Percentiles rank a stretch among this genome's conserved stretches.
Evolutionary conservation across 2,113 vertebrate genomes (phyloP).

Genomic region (Lonchura striata): DNA sequence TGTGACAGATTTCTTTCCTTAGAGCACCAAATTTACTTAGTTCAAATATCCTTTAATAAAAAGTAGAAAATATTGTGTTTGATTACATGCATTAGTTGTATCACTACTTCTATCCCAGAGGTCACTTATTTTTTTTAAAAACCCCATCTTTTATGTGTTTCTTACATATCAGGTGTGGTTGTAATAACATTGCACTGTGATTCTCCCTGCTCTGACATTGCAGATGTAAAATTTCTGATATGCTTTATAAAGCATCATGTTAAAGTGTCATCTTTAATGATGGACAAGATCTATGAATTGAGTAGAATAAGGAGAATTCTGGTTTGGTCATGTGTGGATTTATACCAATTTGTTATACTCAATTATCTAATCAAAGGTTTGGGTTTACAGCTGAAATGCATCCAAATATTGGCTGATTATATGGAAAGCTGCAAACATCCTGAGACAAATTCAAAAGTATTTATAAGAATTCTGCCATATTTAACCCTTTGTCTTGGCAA

Average conservation of each 20-base stretch:
- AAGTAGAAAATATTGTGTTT: not conserved
- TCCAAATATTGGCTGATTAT: not conserved
- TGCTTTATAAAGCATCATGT: not conserved
- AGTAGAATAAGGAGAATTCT: not conserved
- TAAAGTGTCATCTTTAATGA: not conserved
- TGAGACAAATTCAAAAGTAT: not conserved
- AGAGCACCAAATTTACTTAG: not conserved
- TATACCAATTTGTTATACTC: not conserved
- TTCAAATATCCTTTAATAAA: not conserved
- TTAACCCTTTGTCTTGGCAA: not conserved
- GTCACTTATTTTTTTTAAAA: not conserved
- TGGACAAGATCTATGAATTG: not conserved
- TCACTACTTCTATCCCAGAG: not conserved
- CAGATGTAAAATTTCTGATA: not conserved
- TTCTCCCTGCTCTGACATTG: not conserved
- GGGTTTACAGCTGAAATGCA: not conserved
- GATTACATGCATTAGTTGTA: not conserved
- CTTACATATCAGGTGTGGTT: not conserved
- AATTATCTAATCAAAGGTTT: not conserved
- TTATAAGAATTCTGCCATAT: not conserved
- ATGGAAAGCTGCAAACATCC: not conserved
- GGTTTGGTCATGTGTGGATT: not conserved
- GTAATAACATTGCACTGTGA: not conserved
- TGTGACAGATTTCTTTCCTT: not conserved
- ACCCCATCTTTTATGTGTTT: not conserved